Evolutionary conservation across 2,113 vertebrate species (phyloP).

Genomic region (Muntiacus reevesi): DNA sequence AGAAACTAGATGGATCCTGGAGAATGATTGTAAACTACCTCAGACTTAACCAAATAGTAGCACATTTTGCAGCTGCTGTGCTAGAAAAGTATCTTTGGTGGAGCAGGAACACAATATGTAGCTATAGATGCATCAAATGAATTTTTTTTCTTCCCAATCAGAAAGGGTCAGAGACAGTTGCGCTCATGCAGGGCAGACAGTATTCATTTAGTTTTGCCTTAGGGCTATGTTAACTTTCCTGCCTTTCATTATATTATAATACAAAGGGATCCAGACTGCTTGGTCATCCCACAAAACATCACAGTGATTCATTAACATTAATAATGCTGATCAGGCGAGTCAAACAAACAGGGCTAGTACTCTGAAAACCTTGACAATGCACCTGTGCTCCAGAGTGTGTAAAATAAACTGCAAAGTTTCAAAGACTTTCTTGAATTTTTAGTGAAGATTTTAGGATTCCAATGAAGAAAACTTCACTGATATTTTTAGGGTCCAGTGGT

Average conservation of each 20-base stretch:
- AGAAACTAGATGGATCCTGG: background rate
- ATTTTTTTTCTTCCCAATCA: background rate
- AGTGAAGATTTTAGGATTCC: background rate
- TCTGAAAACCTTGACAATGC: background rate
- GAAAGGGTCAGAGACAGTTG: background rate
- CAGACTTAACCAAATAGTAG: background rate
- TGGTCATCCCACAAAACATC: background rate
- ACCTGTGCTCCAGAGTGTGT: background rate
- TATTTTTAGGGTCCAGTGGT: background rate
- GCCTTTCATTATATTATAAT: background rate
- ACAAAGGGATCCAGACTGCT: background rate
- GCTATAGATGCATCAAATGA: background rate
- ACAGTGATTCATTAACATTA: background rate
- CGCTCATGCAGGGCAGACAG: background rate
- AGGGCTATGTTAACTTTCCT: background rate
- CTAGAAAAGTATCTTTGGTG: background rate
- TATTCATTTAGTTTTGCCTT: background rate
- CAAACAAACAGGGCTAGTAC: background rate
- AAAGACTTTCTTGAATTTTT: background rate
- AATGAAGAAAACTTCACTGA: background rate
- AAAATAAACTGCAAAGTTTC: background rate
- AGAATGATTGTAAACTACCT: background rate
- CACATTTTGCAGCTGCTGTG: background rate
- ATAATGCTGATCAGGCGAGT: background rate
- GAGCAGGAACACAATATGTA: background rate